Base-by-base conservation (phyloP, 2,113 vertebrate species). In the Himantopus leucocephalus region DNA sequence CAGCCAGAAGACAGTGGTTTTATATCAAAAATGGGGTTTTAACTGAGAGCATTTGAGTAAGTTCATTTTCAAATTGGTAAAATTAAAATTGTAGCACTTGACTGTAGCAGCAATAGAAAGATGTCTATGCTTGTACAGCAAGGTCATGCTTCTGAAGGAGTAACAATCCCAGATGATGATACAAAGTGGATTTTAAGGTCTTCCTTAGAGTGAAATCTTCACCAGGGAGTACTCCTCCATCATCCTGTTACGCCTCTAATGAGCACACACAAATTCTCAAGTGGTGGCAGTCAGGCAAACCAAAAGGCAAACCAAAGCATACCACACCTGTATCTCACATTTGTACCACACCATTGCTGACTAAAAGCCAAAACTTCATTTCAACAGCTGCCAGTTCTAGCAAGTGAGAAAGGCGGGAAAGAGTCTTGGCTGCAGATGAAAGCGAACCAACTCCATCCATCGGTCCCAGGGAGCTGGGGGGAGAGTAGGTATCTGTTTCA, bases 81-180 rank as follows among this genome's bases (percentile, higher is more conserved):
- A 88, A 85, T 76, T 22, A 71, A 78, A 88, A 62, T 26, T 39
- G 10, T 43, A 86, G 27, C 21, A 18, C 34, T 77, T 75, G 20
- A 47, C 27, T 81, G 56, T 16, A 62, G 92, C 19, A 45, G 70
- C 39, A 68, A 52, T 6, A 50, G 52, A 63, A 86, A 63, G 10
- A 48, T 70, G 39, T 27, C 75, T 59, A 2, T 23, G 24, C 18
- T 80, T 75, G 73, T 63, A 71, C 24, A 74, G 23, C 41, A 80
- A 47, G 41, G 70, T 10, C 6, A 0, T 64, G 21, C 18, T 91
- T 52, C 88, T 68, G 63, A 70, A 77, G 26, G 27, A 81, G 27
- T n/a, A 73, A 53, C 37, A n/a, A 45, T 29, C 47, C 29, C 55
- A 90, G 45, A n/a, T 0, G 0, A 68, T 0, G 3, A 91, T n/a